Evolutionary conservation across 2,888 invertebrate genomes (phyloP).

Genomic region (Julus scanicus): DNA sequence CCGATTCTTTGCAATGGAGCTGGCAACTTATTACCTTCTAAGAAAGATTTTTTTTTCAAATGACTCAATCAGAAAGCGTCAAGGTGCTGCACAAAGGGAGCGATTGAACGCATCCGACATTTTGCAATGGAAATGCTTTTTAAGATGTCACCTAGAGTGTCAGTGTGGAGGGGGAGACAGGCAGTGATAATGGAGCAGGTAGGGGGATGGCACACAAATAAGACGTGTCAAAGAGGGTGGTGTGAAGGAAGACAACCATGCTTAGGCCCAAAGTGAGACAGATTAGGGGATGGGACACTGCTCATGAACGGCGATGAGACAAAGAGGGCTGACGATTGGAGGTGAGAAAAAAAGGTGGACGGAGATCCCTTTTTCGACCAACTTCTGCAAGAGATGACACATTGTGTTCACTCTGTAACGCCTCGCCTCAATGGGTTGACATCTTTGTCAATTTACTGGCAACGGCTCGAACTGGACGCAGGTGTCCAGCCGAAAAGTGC

Average conservation of each 20-base stretch:
- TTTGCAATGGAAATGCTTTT: constrained; percentile 14
- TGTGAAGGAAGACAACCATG: constrained; percentile 48
- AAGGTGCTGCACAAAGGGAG: constrained; percentile 25
- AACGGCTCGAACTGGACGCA: constrained; percentile 20
- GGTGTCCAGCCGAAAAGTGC: constrained; percentile 48
- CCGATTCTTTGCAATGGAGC: constrained; percentile 16
- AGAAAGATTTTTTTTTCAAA: constrained; percentile 40
- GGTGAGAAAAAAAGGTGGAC: constrained; percentile 50
- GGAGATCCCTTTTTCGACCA: constrained; percentile 12
- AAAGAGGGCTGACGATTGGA: constrained; percentile 40
- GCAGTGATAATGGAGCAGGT: constrained; percentile 3
- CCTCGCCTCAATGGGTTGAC: constrained; percentile 52
- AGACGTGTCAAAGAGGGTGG: constrained; percentile 50
- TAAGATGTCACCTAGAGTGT: constrained; percentile 49
- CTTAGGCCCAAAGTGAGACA: constrained; percentile 45
- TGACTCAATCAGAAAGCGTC: constrained; percentile 52
- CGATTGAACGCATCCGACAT: constrained; percentile 45
- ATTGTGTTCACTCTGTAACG: constrained; percentile 51
- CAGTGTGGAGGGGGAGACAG: constrained; percentile 11
- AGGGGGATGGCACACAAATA: constrained; percentile 46
- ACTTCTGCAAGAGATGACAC: constrained; percentile 52
- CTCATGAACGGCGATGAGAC: constrained; percentile 46
- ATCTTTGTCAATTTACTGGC: constrained; percentile 49
- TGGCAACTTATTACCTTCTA: constrained; percentile 30
- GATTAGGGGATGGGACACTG: constrained; percentile 47